These are phyloP conservation scores for Armadillidium nasatum DNA, from an alignment of 1,140 invertebrate species.

Conservation along the genomic window DNA sequence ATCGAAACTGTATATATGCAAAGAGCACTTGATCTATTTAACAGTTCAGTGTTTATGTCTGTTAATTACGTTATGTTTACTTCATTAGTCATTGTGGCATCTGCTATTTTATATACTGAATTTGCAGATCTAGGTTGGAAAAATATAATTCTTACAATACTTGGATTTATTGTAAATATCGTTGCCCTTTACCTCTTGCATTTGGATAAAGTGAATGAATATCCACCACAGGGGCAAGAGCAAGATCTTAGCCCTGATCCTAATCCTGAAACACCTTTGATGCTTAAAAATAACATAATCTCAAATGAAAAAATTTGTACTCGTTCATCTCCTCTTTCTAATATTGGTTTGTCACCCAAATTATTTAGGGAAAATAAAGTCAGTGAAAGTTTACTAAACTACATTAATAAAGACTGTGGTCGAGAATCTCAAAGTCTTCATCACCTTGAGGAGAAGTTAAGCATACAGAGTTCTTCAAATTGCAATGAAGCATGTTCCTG, in stretches of 20 bases:
- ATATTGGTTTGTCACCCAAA: not conserved
- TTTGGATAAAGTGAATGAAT: constrained; percentile 27
- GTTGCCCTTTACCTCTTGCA: constrained; percentile 38
- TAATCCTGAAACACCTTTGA: not conserved
- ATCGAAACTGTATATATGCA: constrained; percentile 43
- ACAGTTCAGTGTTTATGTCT: constrained; percentile 44
- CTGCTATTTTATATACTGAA: constrained; percentile 40
- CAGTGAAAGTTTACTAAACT: not conserved
- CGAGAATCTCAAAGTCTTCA: not conserved
- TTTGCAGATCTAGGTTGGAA: constrained; percentile 36
- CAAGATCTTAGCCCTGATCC: not conserved
- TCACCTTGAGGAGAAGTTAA: not conserved
- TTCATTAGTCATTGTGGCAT: constrained; percentile 38
- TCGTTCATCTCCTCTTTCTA: not conserved
- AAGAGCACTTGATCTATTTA: constrained; percentile 40
- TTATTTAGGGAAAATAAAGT: not conserved
- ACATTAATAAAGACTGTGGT: not conserved
- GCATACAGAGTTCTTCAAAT: not conserved
- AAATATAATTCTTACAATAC: constrained; percentile 39
- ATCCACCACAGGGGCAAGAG: not conserved
- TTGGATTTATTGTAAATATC: constrained; percentile 42
- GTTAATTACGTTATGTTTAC: constrained; percentile 42
- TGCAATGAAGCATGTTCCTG: not conserved
- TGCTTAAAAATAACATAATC: not conserved
- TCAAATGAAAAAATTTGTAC: not conserved